Evolutionary conservation across 2,113 vertebrate species (phyloP), one percentile per base, ranked within the genome.

Genomic region (Atherinomorus stipes): DNA sequence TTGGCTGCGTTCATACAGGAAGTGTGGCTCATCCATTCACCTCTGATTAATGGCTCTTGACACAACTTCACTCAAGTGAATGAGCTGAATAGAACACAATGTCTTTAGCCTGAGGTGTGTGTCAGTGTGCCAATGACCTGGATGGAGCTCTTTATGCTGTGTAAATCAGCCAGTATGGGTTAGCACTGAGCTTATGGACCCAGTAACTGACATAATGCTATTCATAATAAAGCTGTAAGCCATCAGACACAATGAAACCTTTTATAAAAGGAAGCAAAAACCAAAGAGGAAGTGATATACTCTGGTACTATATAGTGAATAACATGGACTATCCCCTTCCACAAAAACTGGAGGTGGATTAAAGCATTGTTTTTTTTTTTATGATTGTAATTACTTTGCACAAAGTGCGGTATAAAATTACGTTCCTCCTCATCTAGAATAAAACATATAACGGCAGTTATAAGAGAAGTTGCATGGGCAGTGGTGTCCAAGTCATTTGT

Each of bases 91-190:
- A 51, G 53, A 75, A 59, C 62, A 62, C 71, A 40, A 58, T 44
- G 69, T 78, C n/a, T 80, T 22, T 83, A 57, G 74, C 74, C 64
- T 56, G 34, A 51, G 75, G 73, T 58, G 64, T 76, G 63, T 74
- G 76, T 67, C 25, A 37, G 54, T 45, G 73, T 60, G 53, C 66
- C 54, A 78, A 37, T n/a, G 23, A 60, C 31, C 38, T 37, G 34
- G 38, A 61, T 64, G 64, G 25, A 28, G 13, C 47, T 73, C 60
- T 71, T 76, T 85, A 75, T 77, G 28, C 72, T 62, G 38, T 53
- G 64, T 76, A 50, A 71, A 11, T 16, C 19, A 47, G 45, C 19
- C 44, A 40, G 15, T 16, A 0, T 12, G 42, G 58, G 15, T 69
- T 57, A 38, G 54, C 16, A 73, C 23, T 54, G 67, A 76, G 54